Evolutionary conservation across 2,888 invertebrate genomes (phyloP).

Genomic region (Heliconius ethilla): DNA sequence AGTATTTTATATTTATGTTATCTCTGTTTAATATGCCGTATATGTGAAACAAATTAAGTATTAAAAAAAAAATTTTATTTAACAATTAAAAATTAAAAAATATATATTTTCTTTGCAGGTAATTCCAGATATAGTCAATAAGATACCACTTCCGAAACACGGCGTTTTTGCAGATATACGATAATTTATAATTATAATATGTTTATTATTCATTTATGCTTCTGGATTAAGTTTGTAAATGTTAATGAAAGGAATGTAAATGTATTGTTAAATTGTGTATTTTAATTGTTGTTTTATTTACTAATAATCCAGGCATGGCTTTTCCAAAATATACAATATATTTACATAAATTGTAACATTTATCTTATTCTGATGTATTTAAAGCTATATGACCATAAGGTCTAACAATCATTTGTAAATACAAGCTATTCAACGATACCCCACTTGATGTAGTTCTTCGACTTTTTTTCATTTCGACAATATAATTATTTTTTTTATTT

Average conservation of each 20-base stretch:
- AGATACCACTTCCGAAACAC: constrained; percentile 59
- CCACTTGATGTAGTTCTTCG: too few relatives aligned
- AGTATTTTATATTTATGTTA: not conserved
- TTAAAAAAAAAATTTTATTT: too few relatives aligned
- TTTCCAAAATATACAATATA: too few relatives aligned
- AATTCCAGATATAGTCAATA: constrained; percentile 67
- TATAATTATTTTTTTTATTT: too few relatives aligned
- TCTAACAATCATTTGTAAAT: too few relatives aligned
- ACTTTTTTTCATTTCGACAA: too few relatives aligned
- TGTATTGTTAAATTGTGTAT: not conserved
- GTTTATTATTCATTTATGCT: not conserved
- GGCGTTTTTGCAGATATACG: constrained; percentile 60
- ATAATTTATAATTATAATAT: constrained; percentile 16
- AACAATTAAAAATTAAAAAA: not conserved
- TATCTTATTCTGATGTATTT: too few relatives aligned
- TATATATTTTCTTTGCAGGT: constrained; percentile 49
- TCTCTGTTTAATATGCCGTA: not conserved
- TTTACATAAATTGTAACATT: too few relatives aligned
- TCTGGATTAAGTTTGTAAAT: constrained; percentile 15
- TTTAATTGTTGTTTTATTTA: not conserved
- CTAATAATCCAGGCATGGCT: too few relatives aligned
- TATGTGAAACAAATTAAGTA: not conserved
- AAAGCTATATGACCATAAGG: too few relatives aligned
- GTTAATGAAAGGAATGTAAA: not conserved
- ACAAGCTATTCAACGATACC: too few relatives aligned